A percentile compares a stretch with the other conserved stretches of the same genome.
phyloP scores from a whole-genome alignment of 2,888 invertebrate genomes.

The Pedicia rivosa region DNA sequence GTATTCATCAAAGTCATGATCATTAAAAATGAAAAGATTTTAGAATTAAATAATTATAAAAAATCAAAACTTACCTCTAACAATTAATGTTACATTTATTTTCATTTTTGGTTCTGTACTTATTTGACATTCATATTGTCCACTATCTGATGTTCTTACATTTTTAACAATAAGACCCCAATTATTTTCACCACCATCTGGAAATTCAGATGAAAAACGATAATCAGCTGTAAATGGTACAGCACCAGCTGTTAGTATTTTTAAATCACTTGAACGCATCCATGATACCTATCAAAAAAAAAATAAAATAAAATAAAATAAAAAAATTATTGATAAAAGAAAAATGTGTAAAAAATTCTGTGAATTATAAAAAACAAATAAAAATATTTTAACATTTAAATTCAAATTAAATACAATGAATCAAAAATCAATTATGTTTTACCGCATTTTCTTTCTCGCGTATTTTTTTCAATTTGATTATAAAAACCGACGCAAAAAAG shows the following conservation, averaged over 20 bases:
- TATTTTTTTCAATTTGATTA: no score
- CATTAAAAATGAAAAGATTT: no score
- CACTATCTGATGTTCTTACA: conserved; percentile 5
- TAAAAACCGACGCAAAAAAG: no score
- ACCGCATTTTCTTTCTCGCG: no score
- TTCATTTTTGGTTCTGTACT: conserved; percentile 8
- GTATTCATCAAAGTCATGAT: no score
- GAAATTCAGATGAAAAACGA: conserved; percentile 5
- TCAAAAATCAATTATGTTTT: no score
- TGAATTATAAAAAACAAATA: no score
- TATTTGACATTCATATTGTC: conserved; percentile 8
- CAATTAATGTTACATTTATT: conserved; percentile 6
- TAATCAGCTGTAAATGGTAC: conserved; percentile 6
- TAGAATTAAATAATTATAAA: no score
- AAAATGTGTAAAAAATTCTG: background rate
- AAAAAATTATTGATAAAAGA: background rate
- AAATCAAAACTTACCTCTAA: conserved; percentile 4
- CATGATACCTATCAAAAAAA: conserved; percentile 5
- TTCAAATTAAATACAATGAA: no score
- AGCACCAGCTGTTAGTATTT: conserved; percentile 6
- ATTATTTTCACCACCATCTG: background rate
- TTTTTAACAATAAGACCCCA: conserved; percentile 7
- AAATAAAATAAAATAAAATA: background rate
- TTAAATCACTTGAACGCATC: conserved; percentile 6
- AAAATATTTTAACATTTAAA: no score